Conservation (phyloP, 2,888 invertebrate genomes). For the Polyploca ridens region DNA sequence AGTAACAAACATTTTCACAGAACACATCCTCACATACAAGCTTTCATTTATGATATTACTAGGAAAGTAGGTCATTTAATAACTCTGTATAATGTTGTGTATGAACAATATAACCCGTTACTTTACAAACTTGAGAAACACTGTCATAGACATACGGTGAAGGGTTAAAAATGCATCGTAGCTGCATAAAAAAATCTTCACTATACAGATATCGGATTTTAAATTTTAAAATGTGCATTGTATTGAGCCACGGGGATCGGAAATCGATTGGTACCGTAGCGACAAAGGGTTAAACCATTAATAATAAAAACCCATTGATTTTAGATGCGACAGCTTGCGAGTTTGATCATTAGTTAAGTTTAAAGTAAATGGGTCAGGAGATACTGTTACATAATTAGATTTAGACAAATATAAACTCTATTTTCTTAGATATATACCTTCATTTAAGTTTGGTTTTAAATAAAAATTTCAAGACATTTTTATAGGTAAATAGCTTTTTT, state of each 20-base stretch:
- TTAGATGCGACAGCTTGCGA: constrained; percentile 75
- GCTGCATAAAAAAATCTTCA: constrained; percentile 72
- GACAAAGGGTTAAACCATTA: constrained; percentile 81
- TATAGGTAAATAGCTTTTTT: no score
- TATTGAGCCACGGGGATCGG: constrained; percentile 77
- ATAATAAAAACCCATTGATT: constrained; percentile 77
- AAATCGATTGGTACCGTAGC: constrained; percentile 79
- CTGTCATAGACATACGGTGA: constrained; percentile 72
- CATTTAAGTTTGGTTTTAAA: no score
- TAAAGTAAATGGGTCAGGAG: constrained; percentile 43
- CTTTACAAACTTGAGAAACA: constrained; percentile 48
- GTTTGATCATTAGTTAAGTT: constrained; percentile 38
- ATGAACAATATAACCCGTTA: background rate
- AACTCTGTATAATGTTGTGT: background rate
- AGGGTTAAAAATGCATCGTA: constrained; percentile 84
- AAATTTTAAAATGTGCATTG: constrained; percentile 85
- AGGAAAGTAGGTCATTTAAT: no score
- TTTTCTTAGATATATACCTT: no score
- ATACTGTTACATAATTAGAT: constrained; percentile 34
- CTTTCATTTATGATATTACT: no score
- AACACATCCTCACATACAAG: no score
- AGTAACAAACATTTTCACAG: no score
- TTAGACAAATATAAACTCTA: background rate
- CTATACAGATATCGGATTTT: constrained; percentile 83
- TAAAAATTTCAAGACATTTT: no score